Base-by-base conservation (phyloP, 2,797 vertebrate genomes). In the Typhlichthys eigenmanni region DNA sequence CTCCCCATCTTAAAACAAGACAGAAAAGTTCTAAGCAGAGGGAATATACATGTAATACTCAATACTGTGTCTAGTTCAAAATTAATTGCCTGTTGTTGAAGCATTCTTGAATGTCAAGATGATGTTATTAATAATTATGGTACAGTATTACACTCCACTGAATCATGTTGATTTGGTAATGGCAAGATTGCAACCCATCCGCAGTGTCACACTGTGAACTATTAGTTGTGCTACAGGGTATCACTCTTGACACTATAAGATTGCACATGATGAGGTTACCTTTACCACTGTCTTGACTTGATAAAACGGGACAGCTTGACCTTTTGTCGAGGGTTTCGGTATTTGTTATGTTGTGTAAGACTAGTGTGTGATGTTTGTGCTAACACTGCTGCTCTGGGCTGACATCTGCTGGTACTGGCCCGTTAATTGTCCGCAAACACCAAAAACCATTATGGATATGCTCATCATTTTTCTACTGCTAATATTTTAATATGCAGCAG, bases 361-460 rank as follows among this genome's bases (percentile, higher is more conserved):
- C 45, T 19, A 43, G 68, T 11, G 50, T 17, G 12, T 19, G 45
- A 11, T 55, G 45, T 47, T 46, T 58, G 49, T 54, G 17, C 32
- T 13, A 12, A 59, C 60, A 61, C 50, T 57, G n/a, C 8, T 9
- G 7, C 38, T 38, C 69, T 46, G 13, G 60, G 5, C 60, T 77
- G 71, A 76, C 70, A 53, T 78, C 78, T 81, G 52, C 72, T 72
- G 74, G 76, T 58, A 70, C 53, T 72, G 62, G 38, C 6, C 9
- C 38, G 24, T 9, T 53, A 47, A 60, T 13, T 52, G 32, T 19
- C 13, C 12, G 9, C 13, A 17, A 8, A 17, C 2, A 12, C 3
- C 14, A 16, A 16, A 59, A 1, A 68, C 13, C n/a, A 54, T 14
- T 79, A 71, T 75, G 53, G 74, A 79, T 76, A 24, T 24, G 24